Evolutionary conservation across 2,113 vertebrate species (phyloP).

Genomic region (Archocentrus centrarchus): DNA sequence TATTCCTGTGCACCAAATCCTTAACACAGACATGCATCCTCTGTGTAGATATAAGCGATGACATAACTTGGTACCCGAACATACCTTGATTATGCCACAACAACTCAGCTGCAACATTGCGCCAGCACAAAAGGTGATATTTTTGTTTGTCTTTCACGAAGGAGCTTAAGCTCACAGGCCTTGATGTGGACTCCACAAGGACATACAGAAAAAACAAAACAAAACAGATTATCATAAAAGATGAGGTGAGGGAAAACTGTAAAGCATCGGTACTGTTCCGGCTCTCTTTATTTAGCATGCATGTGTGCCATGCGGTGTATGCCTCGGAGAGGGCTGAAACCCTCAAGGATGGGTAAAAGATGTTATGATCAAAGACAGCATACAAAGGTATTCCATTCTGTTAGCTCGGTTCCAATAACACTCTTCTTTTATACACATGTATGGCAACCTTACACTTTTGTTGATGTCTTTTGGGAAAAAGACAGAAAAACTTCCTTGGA

Average conservation of each 20-base stretch:
- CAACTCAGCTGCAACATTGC: background rate
- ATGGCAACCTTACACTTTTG: conserved; percentile 24
- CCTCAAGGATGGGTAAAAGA: conserved; percentile 27
- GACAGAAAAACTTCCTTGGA: conserved; percentile 38
- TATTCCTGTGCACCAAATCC: background rate
- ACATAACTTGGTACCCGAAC: background rate
- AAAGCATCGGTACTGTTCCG: conserved; percentile 35
- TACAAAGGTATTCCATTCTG: conserved; percentile 45
- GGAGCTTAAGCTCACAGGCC: conserved; percentile 16
- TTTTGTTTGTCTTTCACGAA: conserved; percentile 36
- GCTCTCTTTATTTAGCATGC: conserved; percentile 52
- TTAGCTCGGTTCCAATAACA: conserved; percentile 31
- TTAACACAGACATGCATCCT: background rate
- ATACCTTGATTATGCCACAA: background rate
- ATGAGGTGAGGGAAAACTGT: conserved; percentile 44
- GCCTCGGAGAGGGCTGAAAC: conserved; percentile 38
- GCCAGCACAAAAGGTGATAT: conserved; percentile 29
- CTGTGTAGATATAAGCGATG: background rate
- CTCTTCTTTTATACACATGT: conserved; percentile 36
- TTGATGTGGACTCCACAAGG: conserved; percentile 33
- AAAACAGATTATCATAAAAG: conserved; percentile 19
- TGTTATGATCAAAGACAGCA: conserved; percentile 54
- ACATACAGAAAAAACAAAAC: background rate
- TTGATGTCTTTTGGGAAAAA: conserved; percentile 37
- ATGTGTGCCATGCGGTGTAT: conserved; percentile 32